Evolutionary conservation across 1,140 invertebrate species (phyloP).

Genomic region (Cecropterus lyciades): DNA sequence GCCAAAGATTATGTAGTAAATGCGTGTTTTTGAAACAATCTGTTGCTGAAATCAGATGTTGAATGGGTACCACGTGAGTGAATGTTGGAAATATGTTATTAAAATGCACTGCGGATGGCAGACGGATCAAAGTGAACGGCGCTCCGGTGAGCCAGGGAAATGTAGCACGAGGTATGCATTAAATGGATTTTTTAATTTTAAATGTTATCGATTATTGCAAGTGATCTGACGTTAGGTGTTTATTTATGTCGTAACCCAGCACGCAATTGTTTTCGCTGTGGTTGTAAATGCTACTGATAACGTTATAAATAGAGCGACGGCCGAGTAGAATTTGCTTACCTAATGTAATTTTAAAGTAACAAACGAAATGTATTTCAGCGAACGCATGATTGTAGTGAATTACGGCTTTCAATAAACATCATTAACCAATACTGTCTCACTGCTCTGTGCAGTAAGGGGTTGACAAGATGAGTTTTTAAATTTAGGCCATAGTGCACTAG

Average conservation of each 20-base stretch:
- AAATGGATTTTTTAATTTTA: conserved; percentile 3
- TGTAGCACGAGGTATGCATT: conserved; percentile 73
- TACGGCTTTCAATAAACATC: no score
- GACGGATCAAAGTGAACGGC: conserved; percentile 79
- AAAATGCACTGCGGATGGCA: conserved; percentile 80
- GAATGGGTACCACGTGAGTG: conserved; percentile 70
- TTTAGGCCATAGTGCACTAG: no score
- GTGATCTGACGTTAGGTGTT: not conserved
- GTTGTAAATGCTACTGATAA: conserved; percentile 19
- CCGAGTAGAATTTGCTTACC: not conserved
- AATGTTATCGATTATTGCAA: not conserved
- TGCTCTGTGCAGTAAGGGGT: no score
- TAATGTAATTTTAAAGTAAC: not conserved
- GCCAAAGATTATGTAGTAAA: conserved; percentile 68
- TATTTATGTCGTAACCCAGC: conserved; percentile 8
- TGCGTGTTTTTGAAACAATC: conserved; percentile 61
- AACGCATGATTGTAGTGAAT: no score
- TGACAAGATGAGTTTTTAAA: no score
- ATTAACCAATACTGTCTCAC: no score
- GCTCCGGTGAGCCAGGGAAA: conserved; percentile 66
- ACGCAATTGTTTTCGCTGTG: conserved; percentile 6
- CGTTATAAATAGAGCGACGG: conserved; percentile 10
- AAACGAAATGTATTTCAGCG: no score
- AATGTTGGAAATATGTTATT: conserved; percentile 73
- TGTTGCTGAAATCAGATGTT: conserved; percentile 52